A percentile compares a stretch with the other conserved stretches of the same genome.
phyloP scores from a whole-genome alignment of 2,797 vertebrate genomes.

The Sandelia bainsii region DNA sequence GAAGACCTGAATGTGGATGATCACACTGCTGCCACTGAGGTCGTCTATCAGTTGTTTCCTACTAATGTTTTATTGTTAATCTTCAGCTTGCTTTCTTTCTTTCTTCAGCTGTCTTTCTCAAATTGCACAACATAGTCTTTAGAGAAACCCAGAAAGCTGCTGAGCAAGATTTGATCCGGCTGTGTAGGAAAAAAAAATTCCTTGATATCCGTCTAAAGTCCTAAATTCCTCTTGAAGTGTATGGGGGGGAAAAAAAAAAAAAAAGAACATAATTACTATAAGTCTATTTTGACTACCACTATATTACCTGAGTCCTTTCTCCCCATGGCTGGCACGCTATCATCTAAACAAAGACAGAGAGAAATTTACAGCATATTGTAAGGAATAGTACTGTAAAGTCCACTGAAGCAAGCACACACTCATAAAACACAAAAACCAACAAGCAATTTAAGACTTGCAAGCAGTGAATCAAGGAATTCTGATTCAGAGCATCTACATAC shows the following conservation, averaged over 20 bases:
- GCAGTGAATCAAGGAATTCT: constrained; percentile 52
- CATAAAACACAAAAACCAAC: constrained; percentile 40
- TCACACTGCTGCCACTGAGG: not conserved
- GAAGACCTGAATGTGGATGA: constrained; percentile 17
- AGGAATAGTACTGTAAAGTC: constrained; percentile 85
- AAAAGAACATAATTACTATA: not conserved
- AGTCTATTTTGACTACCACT: constrained; percentile 40
- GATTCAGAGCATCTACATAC: constrained; percentile 27
- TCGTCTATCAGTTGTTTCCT: not conserved
- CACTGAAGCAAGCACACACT: constrained; percentile 72
- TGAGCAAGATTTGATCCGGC: constrained; percentile 12
- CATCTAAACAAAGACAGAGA: constrained; percentile 94
- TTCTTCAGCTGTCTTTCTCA: too few relatives aligned
- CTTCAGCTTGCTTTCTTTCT: too few relatives aligned
- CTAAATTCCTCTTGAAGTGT: not conserved
- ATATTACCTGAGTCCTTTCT: constrained; percentile 99
- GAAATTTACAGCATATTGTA: constrained; percentile 87
- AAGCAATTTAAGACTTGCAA: constrained; percentile 58
- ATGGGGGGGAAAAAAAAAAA: too few relatives aligned
- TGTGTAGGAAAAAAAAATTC: constrained; percentile 36
- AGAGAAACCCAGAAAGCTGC: constrained; percentile 23
- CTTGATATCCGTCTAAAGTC: not conserved
- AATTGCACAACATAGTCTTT: constrained; percentile 5
- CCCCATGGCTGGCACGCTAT: constrained; percentile 89
- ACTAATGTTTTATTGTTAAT: constrained; percentile 25